A percentile compares a stretch with the other conserved stretches of the same genome.
phyloP scores from a whole-genome alignment of 1,140 invertebrate genomes.

The Bicyclus anynana region DNA sequence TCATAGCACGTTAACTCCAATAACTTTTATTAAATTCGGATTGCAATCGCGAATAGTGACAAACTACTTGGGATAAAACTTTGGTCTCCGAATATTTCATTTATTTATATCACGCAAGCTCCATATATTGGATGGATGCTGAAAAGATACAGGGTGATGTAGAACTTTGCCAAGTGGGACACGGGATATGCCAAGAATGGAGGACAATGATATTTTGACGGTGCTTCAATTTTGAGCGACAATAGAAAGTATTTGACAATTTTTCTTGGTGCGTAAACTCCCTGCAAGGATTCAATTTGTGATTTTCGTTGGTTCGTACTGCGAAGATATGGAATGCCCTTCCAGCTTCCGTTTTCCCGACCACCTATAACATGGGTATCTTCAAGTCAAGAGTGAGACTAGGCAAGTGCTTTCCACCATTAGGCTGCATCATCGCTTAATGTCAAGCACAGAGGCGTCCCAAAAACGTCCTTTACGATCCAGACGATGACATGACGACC shows the following conservation, averaged over 20 bases:
- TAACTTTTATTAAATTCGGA: not conserved
- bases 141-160: slow-evolving; percentile 6
- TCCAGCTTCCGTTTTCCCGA: too few species aligned
- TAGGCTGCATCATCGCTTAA: too few species aligned
- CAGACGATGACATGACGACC: too few species aligned
- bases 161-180: slow-evolving; percentile 16
- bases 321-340: too few species aligned
- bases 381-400: too few species aligned
- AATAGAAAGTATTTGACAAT: not conserved
- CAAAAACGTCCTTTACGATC: too few species aligned
- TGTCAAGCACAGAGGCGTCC: too few species aligned
- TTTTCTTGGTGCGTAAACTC: not conserved
- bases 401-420: too few species aligned
- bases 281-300: too few species aligned
- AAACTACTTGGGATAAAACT: not conserved
- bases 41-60: not conserved
- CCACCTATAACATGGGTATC: too few species aligned
- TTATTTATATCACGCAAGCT: not conserved
- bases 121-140: slow-evolving; percentile 1
- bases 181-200: slow-evolving; percentile 11
- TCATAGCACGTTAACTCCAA: not conserved
- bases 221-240: not conserved
- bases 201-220: slow-evolving; percentile 9
- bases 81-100: not conserved
- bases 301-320: too few species aligned